These are phyloP conservation scores for Tetrao urogallus DNA, from an alignment of 2,113 vertebrate genomes.

Conservation along the genomic window DNA sequence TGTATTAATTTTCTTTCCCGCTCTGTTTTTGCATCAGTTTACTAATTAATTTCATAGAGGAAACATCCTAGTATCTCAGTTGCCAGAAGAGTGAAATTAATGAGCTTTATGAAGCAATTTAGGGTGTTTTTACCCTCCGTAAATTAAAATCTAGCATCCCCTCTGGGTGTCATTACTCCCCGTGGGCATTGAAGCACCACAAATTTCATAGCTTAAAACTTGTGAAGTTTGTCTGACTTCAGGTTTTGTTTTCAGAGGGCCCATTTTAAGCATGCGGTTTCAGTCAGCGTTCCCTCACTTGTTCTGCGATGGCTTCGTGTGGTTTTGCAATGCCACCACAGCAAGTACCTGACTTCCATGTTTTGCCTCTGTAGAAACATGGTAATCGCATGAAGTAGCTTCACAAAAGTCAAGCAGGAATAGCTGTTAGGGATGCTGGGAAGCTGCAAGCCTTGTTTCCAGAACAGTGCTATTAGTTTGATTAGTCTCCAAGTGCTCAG, in stretches of 20 bases:
- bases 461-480: not conserved
- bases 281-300: not conserved
- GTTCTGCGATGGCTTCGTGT: not conserved
- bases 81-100: not conserved
- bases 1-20: not conserved
- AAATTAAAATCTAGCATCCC: not conserved
- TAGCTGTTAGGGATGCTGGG: not conserved
- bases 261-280: not conserved
- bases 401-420: not conserved
- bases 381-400: not conserved
- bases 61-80: not conserved
- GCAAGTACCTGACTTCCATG: not conserved
- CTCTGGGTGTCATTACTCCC: not conserved
- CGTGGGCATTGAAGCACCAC: not conserved
- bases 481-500: not conserved
- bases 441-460: not conserved
- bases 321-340: not conserved
- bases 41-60: not conserved
- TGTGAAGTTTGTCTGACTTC: not conserved
- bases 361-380: not conserved
- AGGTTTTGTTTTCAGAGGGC: not conserved
- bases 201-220: not conserved
- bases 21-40: not conserved
- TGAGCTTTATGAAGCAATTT: not conserved
- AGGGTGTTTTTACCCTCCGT: not conserved